Evolutionary conservation across 2,797 vertebrate species (phyloP), one percentile per base, ranked within the genome.

Genomic region (Pelobates cultripes): DNA sequence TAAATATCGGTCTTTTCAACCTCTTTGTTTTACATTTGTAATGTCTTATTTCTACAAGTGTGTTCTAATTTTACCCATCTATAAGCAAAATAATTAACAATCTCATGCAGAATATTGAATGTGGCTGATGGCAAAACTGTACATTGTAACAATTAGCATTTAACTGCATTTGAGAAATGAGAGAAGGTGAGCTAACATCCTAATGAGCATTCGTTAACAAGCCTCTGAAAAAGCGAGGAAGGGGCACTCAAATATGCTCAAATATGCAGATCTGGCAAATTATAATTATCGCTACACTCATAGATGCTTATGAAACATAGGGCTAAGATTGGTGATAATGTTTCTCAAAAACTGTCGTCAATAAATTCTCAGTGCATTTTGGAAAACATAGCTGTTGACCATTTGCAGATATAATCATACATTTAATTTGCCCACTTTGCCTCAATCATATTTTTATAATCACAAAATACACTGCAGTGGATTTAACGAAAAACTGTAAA

Each of bases 191-290:
- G 43, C 66, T 70, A 43, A 78, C 70, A 76, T 74, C 45, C 7
- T 83, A 83, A 83, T 83, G 53, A 83, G 28, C 71, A 41, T 64
- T 69, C 28, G 61, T 74, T 83, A 78, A 83, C 53, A 44, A 83
- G 81, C 64, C 78, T 43, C 43, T 6, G 73, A 42, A 72, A 28
- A 51, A 43, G 43, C 17, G 63, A 14, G 47, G 47, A 51, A 2
- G 47, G 47, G 40, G 66, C 61, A 13, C 43, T 78, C 13, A 15
- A n/a, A 72, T 41, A 63, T 53, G 70, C 43, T 78, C 13, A 15
- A n/a, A 72, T 41, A 63, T 53, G 70, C 72, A 75, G 66, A 70
- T 75, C 40, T 69, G 14, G 4, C 42, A 55, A 73, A 74, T 15
- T 12, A 57, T 74, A 44, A 81, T 43, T 60, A 61, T 6, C 47